Conservation (phyloP, 1,140 invertebrate genomes). For the Drosophila varians region DNA sequence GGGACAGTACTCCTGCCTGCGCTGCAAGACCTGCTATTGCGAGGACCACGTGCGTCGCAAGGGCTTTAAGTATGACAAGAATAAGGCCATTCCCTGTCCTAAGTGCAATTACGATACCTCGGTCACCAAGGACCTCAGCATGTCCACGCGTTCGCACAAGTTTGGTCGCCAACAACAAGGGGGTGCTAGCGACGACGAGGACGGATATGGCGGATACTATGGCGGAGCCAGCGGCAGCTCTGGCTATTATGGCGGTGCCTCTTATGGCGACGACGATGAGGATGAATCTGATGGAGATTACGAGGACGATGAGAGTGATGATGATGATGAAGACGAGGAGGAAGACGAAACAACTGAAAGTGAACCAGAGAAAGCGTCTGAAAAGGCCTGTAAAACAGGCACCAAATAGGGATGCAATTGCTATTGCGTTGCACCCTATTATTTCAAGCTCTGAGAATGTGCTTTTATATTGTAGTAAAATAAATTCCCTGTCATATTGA, state of each 20-base stretch:
- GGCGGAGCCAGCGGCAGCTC: conserved; percentile 81
- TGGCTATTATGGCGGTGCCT: conserved; percentile 83
- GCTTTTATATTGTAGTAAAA: conserved; percentile 23
- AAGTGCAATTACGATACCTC: conserved; percentile 96
- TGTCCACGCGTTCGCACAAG: conserved; percentile 94
- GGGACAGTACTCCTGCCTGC: conserved; percentile 96
- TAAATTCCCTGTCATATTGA: conserved; percentile 37
- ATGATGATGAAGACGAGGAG: conserved; percentile 84
- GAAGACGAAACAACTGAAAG: conserved; percentile 81
- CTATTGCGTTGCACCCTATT: neutral
- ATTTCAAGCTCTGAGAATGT: conserved; percentile 12
- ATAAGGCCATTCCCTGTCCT: conserved; percentile 95
- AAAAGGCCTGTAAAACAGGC: conserved; percentile 35
- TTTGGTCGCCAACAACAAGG: conserved; percentile 91
- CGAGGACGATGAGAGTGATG: conserved; percentile 84
- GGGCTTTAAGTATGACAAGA: conserved; percentile 96
- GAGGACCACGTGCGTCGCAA: conserved; percentile 97
- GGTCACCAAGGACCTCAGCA: conserved; percentile 96
- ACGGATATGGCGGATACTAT: conserved; percentile 84
- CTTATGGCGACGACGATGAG: conserved; percentile 85
- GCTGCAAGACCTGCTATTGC: conserved; percentile 98
- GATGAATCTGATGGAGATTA: conserved; percentile 85
- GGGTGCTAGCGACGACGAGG: conserved; percentile 86
- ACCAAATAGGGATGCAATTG: conserved; percentile 24
- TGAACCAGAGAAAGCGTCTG: conserved; percentile 48